A percentile compares a stretch with the other conserved stretches of the same genome.
phyloP scores from a whole-genome alignment of 2,113 vertebrate genomes.

The Bucco capensis region DNA sequence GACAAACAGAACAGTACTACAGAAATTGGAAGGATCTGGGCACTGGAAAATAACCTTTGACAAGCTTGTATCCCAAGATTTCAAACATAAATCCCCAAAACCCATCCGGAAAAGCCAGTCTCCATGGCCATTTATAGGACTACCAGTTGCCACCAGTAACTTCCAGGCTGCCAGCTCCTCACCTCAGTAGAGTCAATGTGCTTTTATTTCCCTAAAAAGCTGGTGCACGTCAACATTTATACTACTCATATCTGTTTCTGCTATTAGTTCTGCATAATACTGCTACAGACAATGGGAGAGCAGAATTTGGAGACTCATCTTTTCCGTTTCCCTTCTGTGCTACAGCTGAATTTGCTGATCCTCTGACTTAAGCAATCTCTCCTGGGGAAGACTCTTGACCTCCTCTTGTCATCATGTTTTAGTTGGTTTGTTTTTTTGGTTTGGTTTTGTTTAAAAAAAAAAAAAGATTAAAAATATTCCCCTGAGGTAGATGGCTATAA shows the following conservation, averaged over 20 bases:
- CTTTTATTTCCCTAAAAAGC: neutral
- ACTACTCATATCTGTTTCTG: neutral
- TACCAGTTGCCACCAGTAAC: neutral
- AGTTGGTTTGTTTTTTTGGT: no score
- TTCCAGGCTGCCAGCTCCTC: neutral
- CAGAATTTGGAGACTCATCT: neutral
- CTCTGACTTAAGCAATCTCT: neutral
- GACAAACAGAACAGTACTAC: neutral
- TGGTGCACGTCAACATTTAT: neutral
- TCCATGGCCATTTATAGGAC: neutral
- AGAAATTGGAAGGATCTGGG: neutral
- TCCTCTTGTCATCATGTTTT: neutral
- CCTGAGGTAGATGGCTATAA: neutral
- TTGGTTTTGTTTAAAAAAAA: neutral
- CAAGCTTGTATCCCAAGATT: neutral
- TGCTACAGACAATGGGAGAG: neutral
- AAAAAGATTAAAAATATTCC: neutral
- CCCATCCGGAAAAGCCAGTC: neutral
- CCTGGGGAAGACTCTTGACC: neutral
- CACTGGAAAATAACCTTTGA: neutral
- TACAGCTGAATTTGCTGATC: neutral
- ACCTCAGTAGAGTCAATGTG: neutral
- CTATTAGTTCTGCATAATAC: neutral
- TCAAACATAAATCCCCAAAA: neutral
- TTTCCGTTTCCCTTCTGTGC: fast-evolving